A percentile compares a stretch with the other conserved stretches of the same genome.
These are phyloP conservation scores for Papio anubis DNA, from an alignment of 2,113 vertebrate genomes.

Conservation along the genomic window DNA sequence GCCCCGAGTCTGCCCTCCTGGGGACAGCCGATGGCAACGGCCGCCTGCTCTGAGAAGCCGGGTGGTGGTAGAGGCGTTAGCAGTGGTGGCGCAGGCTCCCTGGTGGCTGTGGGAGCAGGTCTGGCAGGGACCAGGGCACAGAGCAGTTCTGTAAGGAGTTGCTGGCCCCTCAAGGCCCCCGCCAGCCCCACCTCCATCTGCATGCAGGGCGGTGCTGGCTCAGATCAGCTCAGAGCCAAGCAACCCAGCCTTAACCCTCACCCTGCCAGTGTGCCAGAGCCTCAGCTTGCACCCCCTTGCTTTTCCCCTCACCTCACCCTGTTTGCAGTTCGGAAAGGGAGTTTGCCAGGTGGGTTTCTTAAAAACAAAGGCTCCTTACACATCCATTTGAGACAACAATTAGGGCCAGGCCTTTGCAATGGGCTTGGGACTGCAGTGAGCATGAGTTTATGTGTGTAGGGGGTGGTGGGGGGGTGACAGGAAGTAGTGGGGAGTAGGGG, in stretches of 20 bases:
- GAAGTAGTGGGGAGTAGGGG: not conserved
- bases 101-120: constrained; percentile 34
- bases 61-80: not conserved
- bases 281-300: not conserved
- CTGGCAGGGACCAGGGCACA: constrained; percentile 41
- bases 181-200: constrained; percentile 81
- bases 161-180: constrained; percentile 72
- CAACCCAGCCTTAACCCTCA: constrained; percentile 64
- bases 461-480: not conserved
- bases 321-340: not conserved
- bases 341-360: not conserved
- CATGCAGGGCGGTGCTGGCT: constrained; percentile 85
- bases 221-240: constrained; percentile 83
- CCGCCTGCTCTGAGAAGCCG: constrained; percentile 31
- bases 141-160: constrained; percentile 69
- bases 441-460: no score
- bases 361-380: constrained; percentile 35
- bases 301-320: not conserved
- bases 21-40: constrained; percentile 58
- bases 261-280: constrained; percentile 28
- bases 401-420: not conserved
- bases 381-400: not conserved
- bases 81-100: not conserved
- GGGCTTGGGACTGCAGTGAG: not conserved
- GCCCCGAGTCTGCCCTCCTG: constrained; percentile 46